These are phyloP conservation scores for Beris chalybata DNA, from an alignment of 2,888 invertebrate species.

Conservation along the genomic window DNA sequence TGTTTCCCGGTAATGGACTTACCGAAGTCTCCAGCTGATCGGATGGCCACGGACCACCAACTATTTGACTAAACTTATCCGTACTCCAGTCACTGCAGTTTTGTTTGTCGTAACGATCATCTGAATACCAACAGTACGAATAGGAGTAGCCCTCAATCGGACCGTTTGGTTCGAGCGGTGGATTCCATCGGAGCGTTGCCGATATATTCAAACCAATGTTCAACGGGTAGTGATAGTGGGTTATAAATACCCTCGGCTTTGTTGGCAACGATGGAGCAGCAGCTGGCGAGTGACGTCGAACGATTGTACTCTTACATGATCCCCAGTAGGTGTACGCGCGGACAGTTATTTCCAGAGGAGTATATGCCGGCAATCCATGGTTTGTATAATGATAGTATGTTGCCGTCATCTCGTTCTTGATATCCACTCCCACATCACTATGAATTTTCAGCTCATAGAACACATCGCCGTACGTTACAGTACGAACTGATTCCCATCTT, in stretches of 20 bases:
- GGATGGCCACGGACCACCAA: conserved; percentile 59
- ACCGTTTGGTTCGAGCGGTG: conserved; percentile 74
- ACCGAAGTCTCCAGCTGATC: conserved; percentile 57
- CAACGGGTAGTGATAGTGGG: conserved; percentile 56
- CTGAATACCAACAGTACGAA: conserved; percentile 37
- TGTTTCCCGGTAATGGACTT: conserved; percentile 61
- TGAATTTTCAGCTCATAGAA: conserved; percentile 77
- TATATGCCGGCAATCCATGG: conserved; percentile 66
- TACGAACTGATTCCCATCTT: conserved; percentile 74
- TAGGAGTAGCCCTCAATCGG: conserved; percentile 67
- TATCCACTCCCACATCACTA: conserved; percentile 24
- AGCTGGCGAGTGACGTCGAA: conserved; percentile 73
- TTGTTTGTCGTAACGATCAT: conserved; percentile 46
- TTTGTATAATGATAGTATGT: conserved; percentile 60
- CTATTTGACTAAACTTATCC: conserved; percentile 59
- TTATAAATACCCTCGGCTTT: conserved; percentile 73
- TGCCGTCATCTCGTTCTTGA: conserved; percentile 55
- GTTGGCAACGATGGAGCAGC: conserved; percentile 77
- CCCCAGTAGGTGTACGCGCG: conserved; percentile 87
- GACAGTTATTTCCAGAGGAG: conserved; percentile 70
- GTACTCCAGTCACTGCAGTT: conserved; percentile 5
- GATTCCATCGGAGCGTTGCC: conserved; percentile 79
- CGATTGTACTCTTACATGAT: conserved; percentile 65
- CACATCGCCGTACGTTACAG: conserved; percentile 78
- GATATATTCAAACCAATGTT: conserved; percentile 52